phyloP scores from a whole-genome alignment of 2,888 invertebrate genomes.

The Idaea biselata region DNA sequence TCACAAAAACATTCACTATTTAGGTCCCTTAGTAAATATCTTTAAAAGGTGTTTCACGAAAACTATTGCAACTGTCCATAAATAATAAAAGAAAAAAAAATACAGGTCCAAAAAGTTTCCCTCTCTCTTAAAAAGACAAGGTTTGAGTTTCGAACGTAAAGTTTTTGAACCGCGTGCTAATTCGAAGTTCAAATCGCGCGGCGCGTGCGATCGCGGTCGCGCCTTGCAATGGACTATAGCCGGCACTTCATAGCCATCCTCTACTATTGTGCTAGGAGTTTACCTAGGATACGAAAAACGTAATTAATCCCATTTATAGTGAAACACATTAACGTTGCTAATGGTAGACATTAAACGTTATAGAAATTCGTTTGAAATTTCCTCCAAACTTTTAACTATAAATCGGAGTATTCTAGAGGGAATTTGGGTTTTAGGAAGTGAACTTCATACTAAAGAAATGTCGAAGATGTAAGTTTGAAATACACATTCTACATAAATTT shows the following conservation, averaged over 20 bases:
- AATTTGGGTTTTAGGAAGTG: too few species aligned
- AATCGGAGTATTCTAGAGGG: too few species aligned
- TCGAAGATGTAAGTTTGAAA: too few species aligned
- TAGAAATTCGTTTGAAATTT: not conserved
- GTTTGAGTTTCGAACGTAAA: conserved; percentile 27
- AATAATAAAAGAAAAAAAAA: not conserved
- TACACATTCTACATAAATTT: too few species aligned
- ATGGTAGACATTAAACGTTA: not conserved
- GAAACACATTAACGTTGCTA: not conserved
- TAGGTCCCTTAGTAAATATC: not conserved
- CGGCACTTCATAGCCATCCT: conserved; percentile 23
- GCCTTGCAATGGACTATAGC: conserved; percentile 62
- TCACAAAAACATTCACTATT: conserved; percentile 4
- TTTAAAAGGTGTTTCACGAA: not conserved
- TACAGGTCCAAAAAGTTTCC: not conserved
- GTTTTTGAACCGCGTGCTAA: conserved; percentile 51
- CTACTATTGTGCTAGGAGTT: conserved; percentile 17
- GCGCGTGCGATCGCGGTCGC: conserved; percentile 59
- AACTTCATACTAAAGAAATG: too few species aligned
- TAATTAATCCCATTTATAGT: not conserved
- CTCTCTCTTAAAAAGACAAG: not conserved
- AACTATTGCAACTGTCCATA: not conserved
- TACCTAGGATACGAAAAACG: conserved; percentile 3
- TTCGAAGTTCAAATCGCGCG: conserved; percentile 36
- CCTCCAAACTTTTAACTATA: not conserved